Conservation (phyloP, 2,888 invertebrate species). For the Agrotis ipsilon region DNA sequence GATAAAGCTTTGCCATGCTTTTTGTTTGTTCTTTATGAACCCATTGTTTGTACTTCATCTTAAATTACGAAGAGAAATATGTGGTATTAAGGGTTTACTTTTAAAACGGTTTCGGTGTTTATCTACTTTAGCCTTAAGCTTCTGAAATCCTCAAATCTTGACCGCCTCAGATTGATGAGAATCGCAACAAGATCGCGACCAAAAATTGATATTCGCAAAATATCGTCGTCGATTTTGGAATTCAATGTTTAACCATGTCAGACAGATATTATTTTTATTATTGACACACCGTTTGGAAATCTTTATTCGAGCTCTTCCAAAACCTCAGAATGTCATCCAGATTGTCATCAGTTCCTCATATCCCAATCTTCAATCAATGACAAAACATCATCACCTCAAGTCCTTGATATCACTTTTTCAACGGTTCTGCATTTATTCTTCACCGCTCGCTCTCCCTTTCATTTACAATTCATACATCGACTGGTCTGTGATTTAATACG, state of each 20-base stretch:
- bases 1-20: slow-evolving; percentile 40
- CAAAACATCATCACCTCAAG: slow-evolving; percentile 12
- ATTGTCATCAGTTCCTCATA: background rate
- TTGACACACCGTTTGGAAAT: background rate
- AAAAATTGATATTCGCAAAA: background rate
- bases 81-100: background rate
- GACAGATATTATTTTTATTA: too few species aligned
- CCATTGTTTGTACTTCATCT: slow-evolving; percentile 37
- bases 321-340: slow-evolving; percentile 7
- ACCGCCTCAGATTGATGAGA: too few species aligned
- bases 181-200: too few species aligned
- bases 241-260: too few species aligned
- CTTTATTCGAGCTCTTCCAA: background rate
- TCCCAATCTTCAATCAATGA: slow-evolving; percentile 8
- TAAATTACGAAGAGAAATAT: slow-evolving; percentile 31
- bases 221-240: background rate
- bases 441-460: slow-evolving; percentile 69
- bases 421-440: slow-evolving; percentile 46
- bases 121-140: too few species aligned
- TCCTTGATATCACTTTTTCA: slow-evolving; percentile 26
- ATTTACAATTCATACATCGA: slow-evolving; percentile 75
- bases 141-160: too few species aligned
- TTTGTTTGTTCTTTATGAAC: slow-evolving; percentile 42
- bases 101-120: background rate
- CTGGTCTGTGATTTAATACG: slow-evolving; percentile 74